Percentiles rank a stretch among this genome's conserved stretches.
phyloP scores from a whole-genome alignment of 35 echinoderm and acorn worm species.

The Heliocidaris erythrogramma region DNA sequence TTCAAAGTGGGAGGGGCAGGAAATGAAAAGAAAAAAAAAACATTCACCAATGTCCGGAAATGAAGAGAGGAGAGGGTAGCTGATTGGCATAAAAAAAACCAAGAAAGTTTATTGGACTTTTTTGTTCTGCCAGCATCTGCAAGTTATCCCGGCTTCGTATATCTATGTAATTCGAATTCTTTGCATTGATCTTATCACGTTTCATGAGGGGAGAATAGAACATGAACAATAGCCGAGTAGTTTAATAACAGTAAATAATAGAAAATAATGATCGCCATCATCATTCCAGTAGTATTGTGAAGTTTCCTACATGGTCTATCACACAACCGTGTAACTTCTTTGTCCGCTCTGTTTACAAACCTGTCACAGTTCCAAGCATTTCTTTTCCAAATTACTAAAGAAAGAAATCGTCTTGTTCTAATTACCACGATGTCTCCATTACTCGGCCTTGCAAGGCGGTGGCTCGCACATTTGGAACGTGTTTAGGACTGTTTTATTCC shows the following conservation, averaged over 20 bases:
- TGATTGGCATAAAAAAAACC: neutral
- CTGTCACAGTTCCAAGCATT: neutral
- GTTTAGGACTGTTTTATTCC: neutral
- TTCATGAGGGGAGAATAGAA: neutral
- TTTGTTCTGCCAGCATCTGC: neutral
- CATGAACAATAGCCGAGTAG: neutral
- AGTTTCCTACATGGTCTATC: neutral
- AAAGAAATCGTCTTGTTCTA: slow-evolving; percentile 11
- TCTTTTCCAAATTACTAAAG: neutral
- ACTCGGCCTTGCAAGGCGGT: neutral
- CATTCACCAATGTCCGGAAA: neutral
- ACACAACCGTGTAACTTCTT: neutral
- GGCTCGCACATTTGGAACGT: neutral
- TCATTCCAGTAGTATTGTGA: neutral
- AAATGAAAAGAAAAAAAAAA: neutral
- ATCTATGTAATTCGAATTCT: neutral
- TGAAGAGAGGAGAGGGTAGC: neutral
- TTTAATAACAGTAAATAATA: neutral
- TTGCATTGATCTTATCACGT: neutral
- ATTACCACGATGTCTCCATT: neutral
- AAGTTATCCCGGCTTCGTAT: neutral
- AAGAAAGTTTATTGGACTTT: neutral
- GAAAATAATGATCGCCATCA: neutral
- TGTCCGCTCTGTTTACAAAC: neutral
- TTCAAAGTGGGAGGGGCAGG: neutral